Percentiles rank a stretch among this genome's conserved stretches.
Evolutionary conservation across 2,113 vertebrate genomes (phyloP).

Genomic region (Apeltes quadracus): DNA sequence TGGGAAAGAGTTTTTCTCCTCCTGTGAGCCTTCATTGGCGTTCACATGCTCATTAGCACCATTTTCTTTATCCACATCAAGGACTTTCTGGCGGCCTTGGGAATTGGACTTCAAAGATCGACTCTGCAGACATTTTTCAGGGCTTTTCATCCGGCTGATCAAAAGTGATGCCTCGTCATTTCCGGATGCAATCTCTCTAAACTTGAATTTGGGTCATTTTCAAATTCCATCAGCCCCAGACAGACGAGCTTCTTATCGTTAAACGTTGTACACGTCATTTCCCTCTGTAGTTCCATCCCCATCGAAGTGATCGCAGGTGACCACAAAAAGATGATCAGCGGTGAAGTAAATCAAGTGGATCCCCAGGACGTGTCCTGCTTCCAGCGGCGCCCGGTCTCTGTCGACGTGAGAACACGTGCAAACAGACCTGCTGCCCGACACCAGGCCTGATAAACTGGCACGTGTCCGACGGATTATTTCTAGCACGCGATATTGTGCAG

Average conservation of each 20-base stretch:
- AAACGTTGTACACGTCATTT: no score
- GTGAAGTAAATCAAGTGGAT: no score
- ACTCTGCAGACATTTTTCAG: slow-evolving; percentile 23
- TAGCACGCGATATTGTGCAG: no score
- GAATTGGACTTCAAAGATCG: slow-evolving; percentile 48
- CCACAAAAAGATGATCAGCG: no score
- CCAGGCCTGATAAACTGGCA: no score
- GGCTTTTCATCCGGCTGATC: slow-evolving; percentile 41
- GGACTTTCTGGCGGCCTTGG: slow-evolving; percentile 12
- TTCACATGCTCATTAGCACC: slow-evolving; percentile 59
- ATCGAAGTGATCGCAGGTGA: no score
- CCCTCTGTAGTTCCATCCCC: no score
- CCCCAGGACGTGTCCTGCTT: no score
- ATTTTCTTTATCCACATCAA: slow-evolving; percentile 65
- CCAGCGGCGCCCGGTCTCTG: no score
- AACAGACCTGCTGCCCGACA: no score
- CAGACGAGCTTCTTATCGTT: background rate
- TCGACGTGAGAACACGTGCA: no score
- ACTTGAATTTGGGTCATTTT: background rate
- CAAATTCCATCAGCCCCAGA: slow-evolving; percentile 18
- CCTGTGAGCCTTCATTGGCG: slow-evolving; percentile 19
- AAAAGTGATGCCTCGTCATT: slow-evolving; percentile 26
- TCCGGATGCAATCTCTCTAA: slow-evolving; percentile 34
- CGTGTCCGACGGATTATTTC: no score
- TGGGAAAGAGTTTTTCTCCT: background rate